These are phyloP conservation scores for Pemphredon lugubris DNA, from an alignment of 2,888 invertebrate genomes.

Conservation along the genomic window DNA sequence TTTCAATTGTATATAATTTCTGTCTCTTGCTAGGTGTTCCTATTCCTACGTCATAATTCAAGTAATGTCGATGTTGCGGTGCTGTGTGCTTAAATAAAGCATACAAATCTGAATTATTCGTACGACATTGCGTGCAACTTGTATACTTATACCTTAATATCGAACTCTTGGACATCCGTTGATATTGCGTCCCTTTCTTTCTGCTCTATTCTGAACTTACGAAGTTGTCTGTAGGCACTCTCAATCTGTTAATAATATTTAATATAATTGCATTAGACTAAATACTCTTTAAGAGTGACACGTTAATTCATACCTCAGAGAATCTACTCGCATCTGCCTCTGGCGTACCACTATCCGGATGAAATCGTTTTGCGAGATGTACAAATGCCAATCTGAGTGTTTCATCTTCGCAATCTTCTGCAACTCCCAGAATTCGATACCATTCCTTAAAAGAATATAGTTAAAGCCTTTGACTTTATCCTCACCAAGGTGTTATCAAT, in stretches of 20 bases:
- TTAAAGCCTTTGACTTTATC: neutral
- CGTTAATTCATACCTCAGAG: slow-evolving; percentile 82
- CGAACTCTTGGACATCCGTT: slow-evolving; percentile 83
- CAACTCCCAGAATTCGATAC: slow-evolving; percentile 86
- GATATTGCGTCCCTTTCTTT: slow-evolving; percentile 82
- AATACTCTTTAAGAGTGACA: slow-evolving; percentile 11
- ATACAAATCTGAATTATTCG: too few species aligned
- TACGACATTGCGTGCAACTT: too few species aligned
- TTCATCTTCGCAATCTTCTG: slow-evolving; percentile 87
- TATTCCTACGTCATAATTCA: slow-evolving; percentile 88
- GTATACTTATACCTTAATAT: slow-evolving; percentile 83
- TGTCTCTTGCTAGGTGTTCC: slow-evolving; percentile 91
- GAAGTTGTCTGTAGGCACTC: slow-evolving; percentile 86
- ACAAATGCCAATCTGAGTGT: slow-evolving; percentile 88
- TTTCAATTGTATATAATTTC: slow-evolving; percentile 87
- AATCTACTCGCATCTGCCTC: slow-evolving; percentile 90
- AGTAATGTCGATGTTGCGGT: slow-evolving; percentile 93
- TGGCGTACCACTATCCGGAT: slow-evolving; percentile 90
- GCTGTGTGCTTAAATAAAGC: slow-evolving; percentile 86
- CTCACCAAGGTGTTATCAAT: neutral
- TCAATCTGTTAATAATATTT: slow-evolving; percentile 82
- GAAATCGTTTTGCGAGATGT: slow-evolving; percentile 89
- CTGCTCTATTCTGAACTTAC: slow-evolving; percentile 59
- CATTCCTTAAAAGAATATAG: slow-evolving; percentile 86
- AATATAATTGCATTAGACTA: neutral